Percentiles rank a stretch among this genome's conserved stretches.
Evolutionary conservation across 2,888 invertebrate species (phyloP).

Genomic region (Labia minor): DNA sequence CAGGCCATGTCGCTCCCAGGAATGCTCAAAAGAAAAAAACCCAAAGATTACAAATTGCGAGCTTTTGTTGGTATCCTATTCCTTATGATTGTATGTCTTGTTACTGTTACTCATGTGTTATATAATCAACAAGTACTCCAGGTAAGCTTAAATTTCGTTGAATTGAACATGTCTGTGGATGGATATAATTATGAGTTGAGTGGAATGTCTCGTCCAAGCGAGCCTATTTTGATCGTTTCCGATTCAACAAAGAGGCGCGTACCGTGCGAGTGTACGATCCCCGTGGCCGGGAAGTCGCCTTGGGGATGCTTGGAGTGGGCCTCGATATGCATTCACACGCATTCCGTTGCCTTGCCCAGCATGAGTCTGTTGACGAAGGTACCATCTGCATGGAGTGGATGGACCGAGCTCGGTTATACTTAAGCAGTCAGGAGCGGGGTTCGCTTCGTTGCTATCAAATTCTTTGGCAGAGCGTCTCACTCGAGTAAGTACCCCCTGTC

Average conservation of each 20-base stretch:
- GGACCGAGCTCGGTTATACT: constrained; percentile 57
- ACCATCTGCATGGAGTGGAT: constrained; percentile 77
- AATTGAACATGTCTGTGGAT: background rate
- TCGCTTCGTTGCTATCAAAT: constrained; percentile 71
- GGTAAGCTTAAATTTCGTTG: constrained; percentile 31
- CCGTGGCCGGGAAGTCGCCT: constrained; percentile 58
- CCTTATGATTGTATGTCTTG: constrained; percentile 66
- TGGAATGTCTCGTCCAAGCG: no score
- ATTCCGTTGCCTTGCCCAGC: constrained; percentile 23
- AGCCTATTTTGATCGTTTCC: constrained; percentile 69
- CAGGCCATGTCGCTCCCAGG: constrained; percentile 62
- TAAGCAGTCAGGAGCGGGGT: constrained; percentile 43
- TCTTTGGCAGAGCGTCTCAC: constrained; percentile 59
- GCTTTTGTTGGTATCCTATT: constrained; percentile 73
- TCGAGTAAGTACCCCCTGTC: constrained; percentile 28
- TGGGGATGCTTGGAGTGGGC: constrained; percentile 48
- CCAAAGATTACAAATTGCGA: constrained; percentile 66
- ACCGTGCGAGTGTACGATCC: constrained; percentile 60
- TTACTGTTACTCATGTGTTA: constrained; percentile 71
- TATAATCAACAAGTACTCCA: constrained; percentile 71
- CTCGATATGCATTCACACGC: constrained; percentile 27
- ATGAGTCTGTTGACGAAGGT: constrained; percentile 43
- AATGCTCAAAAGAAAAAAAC: constrained; percentile 54
- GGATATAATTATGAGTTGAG: no score
- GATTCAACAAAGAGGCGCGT: constrained; percentile 69